phyloP scores from a whole-genome alignment of 2,797 vertebrate species.

The Phataginus tricuspis region DNA sequence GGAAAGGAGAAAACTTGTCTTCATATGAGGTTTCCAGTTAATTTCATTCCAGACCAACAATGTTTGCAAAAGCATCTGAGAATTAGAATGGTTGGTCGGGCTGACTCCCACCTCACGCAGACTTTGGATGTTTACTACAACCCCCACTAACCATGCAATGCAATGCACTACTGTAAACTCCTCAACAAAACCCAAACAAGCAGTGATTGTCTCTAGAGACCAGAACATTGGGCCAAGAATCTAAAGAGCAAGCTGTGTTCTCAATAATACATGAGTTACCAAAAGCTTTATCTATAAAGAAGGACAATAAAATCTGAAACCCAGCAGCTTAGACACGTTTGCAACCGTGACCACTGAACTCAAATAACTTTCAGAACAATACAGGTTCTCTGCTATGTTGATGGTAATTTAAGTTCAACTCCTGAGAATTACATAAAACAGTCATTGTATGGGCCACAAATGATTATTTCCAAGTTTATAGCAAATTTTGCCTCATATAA shows the following conservation, averaged over 20 bases:
- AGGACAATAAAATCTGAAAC: neutral
- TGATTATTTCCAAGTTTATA: neutral
- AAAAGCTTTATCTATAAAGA: neutral
- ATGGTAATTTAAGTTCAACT: neutral
- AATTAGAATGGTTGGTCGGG: neutral
- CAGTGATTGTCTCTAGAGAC: neutral
- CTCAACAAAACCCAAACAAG: conserved; percentile 23
- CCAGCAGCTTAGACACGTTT: neutral
- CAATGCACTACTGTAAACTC: conserved; percentile 46
- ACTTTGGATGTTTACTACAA: conserved; percentile 8
- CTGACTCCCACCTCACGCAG: neutral
- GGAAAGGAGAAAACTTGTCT: conserved; percentile 29
- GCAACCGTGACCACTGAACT: neutral
- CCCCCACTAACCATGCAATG: neutral
- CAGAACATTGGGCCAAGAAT: neutral
- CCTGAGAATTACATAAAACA: neutral
- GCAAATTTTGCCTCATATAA: neutral
- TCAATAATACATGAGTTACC: neutral
- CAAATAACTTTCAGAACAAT: neutral
- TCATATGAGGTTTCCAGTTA: neutral
- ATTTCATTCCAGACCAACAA: neutral
- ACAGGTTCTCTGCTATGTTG: neutral
- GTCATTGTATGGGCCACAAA: neutral
- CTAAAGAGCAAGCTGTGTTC: neutral
- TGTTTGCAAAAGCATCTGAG: neutral